These are phyloP conservation scores for Lindbergichthys nudifrons DNA, from an alignment of 2,797 vertebrate genomes.

Conservation along the genomic window DNA sequence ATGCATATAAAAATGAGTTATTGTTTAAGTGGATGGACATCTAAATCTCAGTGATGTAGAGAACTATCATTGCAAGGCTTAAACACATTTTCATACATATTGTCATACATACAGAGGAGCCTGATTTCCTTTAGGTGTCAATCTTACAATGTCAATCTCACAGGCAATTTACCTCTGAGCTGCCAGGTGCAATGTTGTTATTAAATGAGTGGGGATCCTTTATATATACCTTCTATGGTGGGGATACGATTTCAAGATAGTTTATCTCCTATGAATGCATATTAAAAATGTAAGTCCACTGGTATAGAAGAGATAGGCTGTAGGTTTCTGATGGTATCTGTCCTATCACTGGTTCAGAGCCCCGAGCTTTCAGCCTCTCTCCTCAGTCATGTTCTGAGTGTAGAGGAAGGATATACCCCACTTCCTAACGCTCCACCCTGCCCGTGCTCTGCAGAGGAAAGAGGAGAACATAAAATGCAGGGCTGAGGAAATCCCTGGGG, in stretches of 20 bases:
- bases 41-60: conserved; percentile 18
- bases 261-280: conserved; percentile 39
- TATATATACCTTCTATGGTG: background rate
- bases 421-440: conserved; percentile 80
- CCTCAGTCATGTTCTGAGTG: conserved; percentile 69
- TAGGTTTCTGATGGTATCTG: conserved; percentile 32
- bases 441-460: conserved; percentile 67
- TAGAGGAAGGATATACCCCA: conserved; percentile 83
- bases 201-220: background rate
- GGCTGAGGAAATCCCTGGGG: conserved; percentile 49
- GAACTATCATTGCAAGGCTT: conserved; percentile 1
- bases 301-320: conserved; percentile 21
- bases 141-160: conserved; percentile 39
- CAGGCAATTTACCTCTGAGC: conserved; percentile 20
- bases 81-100: conserved; percentile 28
- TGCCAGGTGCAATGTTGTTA: conserved; percentile 24
- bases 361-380: conserved; percentile 40
- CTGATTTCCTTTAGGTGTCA: conserved; percentile 23
- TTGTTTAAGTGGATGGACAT: conserved; percentile 12
- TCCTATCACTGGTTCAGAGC: conserved; percentile 26
- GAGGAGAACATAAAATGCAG: conserved; percentile 69
- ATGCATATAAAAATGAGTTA: conserved; percentile 41
- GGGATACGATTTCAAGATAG: conserved; percentile 17
- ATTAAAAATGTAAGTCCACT: conserved; percentile 8
- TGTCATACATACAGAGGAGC: conserved; percentile 17